Evolutionary conservation across 2,888 invertebrate genomes (phyloP), one percentile per base, ranked within the genome.

Genomic region (Microctonus aethiopoides): DNA sequence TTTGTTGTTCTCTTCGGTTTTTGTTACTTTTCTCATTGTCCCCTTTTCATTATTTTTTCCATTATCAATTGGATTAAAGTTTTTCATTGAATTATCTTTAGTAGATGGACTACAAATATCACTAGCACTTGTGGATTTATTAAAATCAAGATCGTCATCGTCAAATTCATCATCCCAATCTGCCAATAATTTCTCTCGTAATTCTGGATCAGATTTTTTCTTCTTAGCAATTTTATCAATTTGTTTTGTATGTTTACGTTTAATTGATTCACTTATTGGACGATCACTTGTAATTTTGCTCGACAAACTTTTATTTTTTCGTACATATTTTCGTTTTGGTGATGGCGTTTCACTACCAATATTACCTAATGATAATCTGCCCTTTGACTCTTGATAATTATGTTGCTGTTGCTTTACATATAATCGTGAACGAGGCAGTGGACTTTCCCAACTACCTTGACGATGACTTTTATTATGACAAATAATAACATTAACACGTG

Each of bases 111-210:
- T 75, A 13, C 46, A 67, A 32, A 60, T 61, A 24, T 70, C 59
- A 24, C 81, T 64, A 22, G 70, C 59, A 22, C 81, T 76, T 34
- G 72, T 34, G n/a, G 80, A 71, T 75, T 81, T 78, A 71, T 75
- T 76, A 13, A 75, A 29, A 72, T 74, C 77, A 9, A 76, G 41
- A 73, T 83, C 77, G 32, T 88, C 88, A 56, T 89, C 88, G 46
- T 88, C 88, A 20, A 89, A 89, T 71, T 89, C 91, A 77, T 94
- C 94, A 74, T 91, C 91, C 94, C 94, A 95, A 80, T 95, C 94
- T 0, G 93, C 93, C 69, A 94, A 85, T 54, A 94, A 87, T 77
- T 92, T 91, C 68, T 89, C 91, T 71, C 91, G 91, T 75, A 93
- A 90, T 83, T 92, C 91, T 70, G 89, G 89, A 82, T 90, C 90